Evolutionary conservation across 2,113 vertebrate genomes (phyloP).

Genomic region (Pangasianodon hypophthalmus): DNA sequence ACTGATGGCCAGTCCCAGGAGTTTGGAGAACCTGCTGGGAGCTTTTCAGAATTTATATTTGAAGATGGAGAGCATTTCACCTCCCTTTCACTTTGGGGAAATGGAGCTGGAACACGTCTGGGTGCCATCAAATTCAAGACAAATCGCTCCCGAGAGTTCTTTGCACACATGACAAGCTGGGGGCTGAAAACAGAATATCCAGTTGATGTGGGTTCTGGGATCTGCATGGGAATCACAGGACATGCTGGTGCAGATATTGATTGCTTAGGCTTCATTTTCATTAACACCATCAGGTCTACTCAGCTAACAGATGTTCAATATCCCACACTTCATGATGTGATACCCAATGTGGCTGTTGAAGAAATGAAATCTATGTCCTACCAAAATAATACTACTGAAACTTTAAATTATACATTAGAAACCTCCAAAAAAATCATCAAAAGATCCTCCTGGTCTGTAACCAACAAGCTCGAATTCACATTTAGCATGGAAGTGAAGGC

Average conservation of each 20-base stretch:
- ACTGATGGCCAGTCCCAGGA: conserved; percentile 26
- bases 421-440: conserved; percentile 37
- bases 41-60: conserved; percentile 40
- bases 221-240: conserved; percentile 49
- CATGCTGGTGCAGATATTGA: conserved; percentile 32
- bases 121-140: no score
- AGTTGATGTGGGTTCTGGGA: conserved; percentile 47
- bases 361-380: conserved; percentile 44
- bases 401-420: conserved; percentile 16
- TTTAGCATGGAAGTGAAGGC: conserved; percentile 34
- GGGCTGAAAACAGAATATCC: conserved; percentile 46
- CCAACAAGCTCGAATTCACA: neutral
- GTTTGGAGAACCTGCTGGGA: conserved; percentile 23
- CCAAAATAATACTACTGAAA: neutral
- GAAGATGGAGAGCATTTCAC: conserved; percentile 46
- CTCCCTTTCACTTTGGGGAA: conserved; percentile 55
- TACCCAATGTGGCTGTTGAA: conserved; percentile 28
- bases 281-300: conserved; percentile 43
- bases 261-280: conserved; percentile 43
- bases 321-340: conserved; percentile 40
- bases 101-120: conserved; percentile 9
- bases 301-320: conserved; percentile 27
- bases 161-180: conserved; percentile 48
- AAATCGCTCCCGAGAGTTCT: conserved; percentile 4
- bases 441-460: conserved; percentile 47